Base-by-base conservation (phyloP, 2,888 invertebrate genomes). In the Sympetrum striolatum region DNA sequence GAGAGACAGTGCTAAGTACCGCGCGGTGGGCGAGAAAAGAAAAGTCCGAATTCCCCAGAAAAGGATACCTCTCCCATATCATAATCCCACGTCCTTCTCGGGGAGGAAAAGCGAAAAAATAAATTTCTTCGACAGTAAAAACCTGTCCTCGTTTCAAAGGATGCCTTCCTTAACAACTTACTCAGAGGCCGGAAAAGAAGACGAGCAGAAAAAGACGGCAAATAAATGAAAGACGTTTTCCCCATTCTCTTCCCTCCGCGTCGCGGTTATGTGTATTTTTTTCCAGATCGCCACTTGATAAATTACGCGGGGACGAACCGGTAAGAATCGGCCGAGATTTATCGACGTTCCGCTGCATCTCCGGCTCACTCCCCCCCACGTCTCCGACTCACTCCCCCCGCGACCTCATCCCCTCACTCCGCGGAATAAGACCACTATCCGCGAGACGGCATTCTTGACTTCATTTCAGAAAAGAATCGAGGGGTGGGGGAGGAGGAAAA, bases 271-370 rank as follows among this genome's bases (percentile, higher is more conserved):
- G 6, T 53, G 25, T 4, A 53, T 53, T 31, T 64, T 60, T 60
- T 60, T n/a, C 58, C 86, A 37, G 60, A 86, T 64, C 37, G 48
- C 86, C 86, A 0, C 86, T n/a, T 60, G 86, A 86, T 86, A 86
- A 86, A 86, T 86, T 60, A 86, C 82, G 58, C 58, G 58, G 53
- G 22, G 58, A 58, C 60, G 37, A 58, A 60, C 86, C 73, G 60
- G 86, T 18, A 37, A 64, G 60, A 60, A 39, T 31, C 37, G 37
- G 22, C 60, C 37, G 86, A 64, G 86, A 86, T 86, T 86, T 86
- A 86, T 86, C n/a, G 64, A 86, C 86, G 60, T 37, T 18, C 35
- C 53, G 58, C 58, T 60, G 53, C 48, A 53, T 53, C n/a, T 31
- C 31, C 73, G 0, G 8, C 5, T 53, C 53, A 44, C 48, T 81